phyloP scores from a whole-genome alignment of 2,797 vertebrate species.

The Onychomys leucogaster region DNA sequence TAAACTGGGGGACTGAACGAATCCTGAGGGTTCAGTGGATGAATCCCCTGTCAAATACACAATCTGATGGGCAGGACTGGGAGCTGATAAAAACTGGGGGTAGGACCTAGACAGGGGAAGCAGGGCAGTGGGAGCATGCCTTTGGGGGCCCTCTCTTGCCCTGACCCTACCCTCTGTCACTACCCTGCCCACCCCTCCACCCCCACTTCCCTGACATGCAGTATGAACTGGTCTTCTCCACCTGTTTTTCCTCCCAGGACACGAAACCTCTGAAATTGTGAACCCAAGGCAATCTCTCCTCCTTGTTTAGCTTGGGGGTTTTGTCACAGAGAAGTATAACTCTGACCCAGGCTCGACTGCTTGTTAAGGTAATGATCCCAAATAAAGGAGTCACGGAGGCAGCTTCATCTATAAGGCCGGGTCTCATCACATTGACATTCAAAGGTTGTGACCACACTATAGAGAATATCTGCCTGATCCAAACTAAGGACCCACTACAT shows the following conservation, averaged over 20 bases:
- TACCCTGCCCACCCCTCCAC: too few species aligned
- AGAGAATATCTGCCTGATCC: background rate
- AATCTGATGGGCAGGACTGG: background rate
- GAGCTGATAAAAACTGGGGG: background rate
- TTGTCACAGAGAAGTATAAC: background rate
- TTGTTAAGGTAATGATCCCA: background rate
- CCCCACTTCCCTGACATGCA: background rate
- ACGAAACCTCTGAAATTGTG: background rate
- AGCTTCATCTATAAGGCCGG: background rate
- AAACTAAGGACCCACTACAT: background rate
- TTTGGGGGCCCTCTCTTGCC: background rate
- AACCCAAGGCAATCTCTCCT: background rate
- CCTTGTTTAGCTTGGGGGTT: background rate
- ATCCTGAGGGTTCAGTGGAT: background rate
- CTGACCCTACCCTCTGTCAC: background rate
- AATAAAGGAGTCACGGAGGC: background rate
- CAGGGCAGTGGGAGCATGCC: background rate
- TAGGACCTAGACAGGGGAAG: background rate
- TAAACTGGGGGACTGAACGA: background rate
- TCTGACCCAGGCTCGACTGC: background rate
- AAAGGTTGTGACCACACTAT: background rate
- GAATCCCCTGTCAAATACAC: background rate
- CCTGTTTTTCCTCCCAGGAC: background rate
- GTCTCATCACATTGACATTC: background rate
- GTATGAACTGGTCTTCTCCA: background rate